Evolutionary conservation across 2,888 invertebrate species (phyloP).

Genomic region (Maniola hyperantus): DNA sequence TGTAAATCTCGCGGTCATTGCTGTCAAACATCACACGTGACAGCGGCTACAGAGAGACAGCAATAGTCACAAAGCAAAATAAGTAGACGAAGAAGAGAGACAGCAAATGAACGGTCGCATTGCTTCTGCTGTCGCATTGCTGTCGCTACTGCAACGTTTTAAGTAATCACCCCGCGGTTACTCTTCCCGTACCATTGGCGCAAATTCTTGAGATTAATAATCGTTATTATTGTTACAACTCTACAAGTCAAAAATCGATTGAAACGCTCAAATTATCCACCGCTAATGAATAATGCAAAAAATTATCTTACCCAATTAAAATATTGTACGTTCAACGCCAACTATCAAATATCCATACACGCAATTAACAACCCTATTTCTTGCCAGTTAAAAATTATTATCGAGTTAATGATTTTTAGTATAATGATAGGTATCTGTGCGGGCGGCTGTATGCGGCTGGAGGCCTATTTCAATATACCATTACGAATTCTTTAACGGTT

Average conservation of each 20-base stretch:
- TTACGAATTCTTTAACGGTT: constrained; percentile 32
- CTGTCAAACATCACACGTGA: too few species aligned
- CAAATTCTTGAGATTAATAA: too few species aligned
- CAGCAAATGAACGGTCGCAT: too few species aligned
- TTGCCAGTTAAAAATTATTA: background rate
- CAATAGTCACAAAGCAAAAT: too few species aligned
- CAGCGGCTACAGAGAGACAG: too few species aligned
- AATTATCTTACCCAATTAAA: constrained; percentile 20
- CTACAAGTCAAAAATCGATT: background rate
- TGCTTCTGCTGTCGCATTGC: too few species aligned
- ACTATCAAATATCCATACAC: background rate
- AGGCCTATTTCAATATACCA: constrained; percentile 27
- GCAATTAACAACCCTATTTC: background rate
- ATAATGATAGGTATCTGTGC: constrained; percentile 3
- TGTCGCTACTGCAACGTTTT: too few species aligned
- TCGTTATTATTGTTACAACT: background rate
- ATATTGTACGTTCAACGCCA: background rate
- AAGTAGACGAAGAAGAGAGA: too few species aligned
- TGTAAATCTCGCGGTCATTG: too few species aligned
- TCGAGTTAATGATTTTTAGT: constrained; percentile 2
- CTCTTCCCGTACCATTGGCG: too few species aligned
- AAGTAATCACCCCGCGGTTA: too few species aligned
- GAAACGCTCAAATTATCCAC: background rate
- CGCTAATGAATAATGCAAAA: constrained; percentile 27
- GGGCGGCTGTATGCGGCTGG: constrained; percentile 18